Evolutionary conservation across 1,140 invertebrate species (phyloP).

Genomic region (Pseudomyrmex dendroicus): DNA sequence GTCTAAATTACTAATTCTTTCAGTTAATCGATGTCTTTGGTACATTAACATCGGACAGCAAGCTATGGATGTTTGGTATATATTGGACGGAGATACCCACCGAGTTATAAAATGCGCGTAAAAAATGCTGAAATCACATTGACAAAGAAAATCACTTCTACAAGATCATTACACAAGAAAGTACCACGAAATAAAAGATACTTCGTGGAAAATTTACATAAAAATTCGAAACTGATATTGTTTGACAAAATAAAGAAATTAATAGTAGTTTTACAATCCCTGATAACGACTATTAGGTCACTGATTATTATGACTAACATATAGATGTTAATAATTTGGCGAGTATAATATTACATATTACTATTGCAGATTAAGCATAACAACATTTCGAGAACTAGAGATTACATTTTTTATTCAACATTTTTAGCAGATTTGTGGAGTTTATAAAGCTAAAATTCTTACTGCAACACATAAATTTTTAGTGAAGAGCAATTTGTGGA

Average conservation of each 20-base stretch:
- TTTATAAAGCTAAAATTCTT: background rate
- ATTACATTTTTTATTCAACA: background rate
- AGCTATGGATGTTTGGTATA: slow-evolving; percentile 74
- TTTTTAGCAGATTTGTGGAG: background rate
- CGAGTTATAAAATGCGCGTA: slow-evolving; percentile 70
- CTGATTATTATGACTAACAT: slow-evolving; percentile 5
- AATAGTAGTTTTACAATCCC: slow-evolving; percentile 2
- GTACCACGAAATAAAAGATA: background rate
- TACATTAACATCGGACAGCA: slow-evolving; percentile 83
- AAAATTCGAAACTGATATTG: background rate
- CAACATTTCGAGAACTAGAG: slow-evolving; percentile 1
- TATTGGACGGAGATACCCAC: slow-evolving; percentile 74
- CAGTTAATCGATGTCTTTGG: slow-evolving; percentile 83
- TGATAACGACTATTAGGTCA: slow-evolving; percentile 12
- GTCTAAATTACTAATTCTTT: slow-evolving; percentile 73
- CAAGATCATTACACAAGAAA: background rate
- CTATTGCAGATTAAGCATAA: slow-evolving; percentile 24
- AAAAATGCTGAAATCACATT: slow-evolving; percentile 27
- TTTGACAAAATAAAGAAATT: slow-evolving; percentile 22
- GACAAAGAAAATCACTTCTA: slow-evolving; percentile 40
- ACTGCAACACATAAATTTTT: background rate
- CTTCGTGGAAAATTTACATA: background rate
- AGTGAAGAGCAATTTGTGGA: background rate
- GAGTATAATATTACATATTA: slow-evolving; percentile 11
- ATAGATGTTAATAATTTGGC: slow-evolving; percentile 17